Conservation (phyloP, 2,797 vertebrate species). For the Pipistrellus pipistrellus region DNA sequence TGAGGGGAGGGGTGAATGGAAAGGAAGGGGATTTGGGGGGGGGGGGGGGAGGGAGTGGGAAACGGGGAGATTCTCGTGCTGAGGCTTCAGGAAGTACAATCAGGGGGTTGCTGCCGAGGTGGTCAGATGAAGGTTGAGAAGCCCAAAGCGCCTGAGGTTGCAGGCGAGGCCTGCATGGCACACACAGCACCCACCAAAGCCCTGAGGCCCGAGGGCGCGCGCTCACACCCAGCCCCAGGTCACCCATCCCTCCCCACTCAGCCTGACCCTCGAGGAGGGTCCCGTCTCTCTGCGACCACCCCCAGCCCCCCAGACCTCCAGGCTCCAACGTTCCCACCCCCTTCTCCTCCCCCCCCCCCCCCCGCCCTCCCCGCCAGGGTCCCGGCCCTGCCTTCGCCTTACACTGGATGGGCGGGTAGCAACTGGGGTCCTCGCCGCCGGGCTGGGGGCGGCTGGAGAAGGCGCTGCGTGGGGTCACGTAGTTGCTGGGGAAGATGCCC, state of each 20-base stretch:
- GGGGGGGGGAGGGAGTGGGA: neutral
- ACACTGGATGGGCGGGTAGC: constrained; percentile 89
- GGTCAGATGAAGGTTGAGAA: constrained; percentile 55
- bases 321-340: neutral
- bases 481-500: constrained; percentile 95
- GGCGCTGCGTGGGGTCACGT: constrained; percentile 93
- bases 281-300: neutral
- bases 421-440: constrained; percentile 88
- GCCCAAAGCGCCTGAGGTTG: neutral
- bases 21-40: too few relatives aligned
- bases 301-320: neutral
- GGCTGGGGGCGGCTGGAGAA: constrained; percentile 91
- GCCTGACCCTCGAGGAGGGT: neutral
- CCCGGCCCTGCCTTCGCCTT: constrained; percentile 76
- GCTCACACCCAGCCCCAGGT: neutral
- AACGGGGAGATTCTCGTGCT: neutral
- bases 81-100: neutral
- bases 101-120: neutral
- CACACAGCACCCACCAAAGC: neutral
- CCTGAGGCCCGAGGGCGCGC: neutral
- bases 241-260: neutral
- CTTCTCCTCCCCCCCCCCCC: accelerated
- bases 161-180: constrained; percentile 58
- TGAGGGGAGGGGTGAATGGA: too few relatives aligned
- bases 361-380: neutral